Percentiles rank a stretch among this genome's conserved stretches.
These are phyloP conservation scores for Rachycentron canadum DNA, from an alignment of 2,797 vertebrate species.

Conservation along the genomic window DNA sequence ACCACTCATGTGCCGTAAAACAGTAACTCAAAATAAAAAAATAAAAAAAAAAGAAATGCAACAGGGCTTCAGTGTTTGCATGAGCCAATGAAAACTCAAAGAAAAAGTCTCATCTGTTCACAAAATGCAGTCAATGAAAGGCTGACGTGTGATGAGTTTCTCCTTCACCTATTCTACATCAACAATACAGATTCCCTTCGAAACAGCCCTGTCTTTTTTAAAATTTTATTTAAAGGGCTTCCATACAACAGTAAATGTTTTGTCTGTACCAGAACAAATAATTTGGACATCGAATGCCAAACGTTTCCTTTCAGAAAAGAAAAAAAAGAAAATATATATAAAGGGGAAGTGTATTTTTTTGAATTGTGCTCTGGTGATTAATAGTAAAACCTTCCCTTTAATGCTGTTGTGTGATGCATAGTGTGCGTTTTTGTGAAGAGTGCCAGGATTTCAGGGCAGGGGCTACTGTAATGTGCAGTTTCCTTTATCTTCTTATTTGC, in stretches of 20 bases:
- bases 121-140: conserved; percentile 15
- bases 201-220: not conserved
- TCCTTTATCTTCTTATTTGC: conserved; percentile 57
- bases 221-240: conserved; percentile 72
- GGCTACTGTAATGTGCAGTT: conserved; percentile 25
- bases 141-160: conserved; percentile 13
- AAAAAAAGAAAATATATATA: conserved; percentile 7
- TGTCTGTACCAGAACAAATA: conserved; percentile 38
- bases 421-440: conserved; percentile 43
- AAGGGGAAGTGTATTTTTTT: conserved; percentile 50
- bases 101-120: conserved; percentile 19
- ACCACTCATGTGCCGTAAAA: conserved; percentile 52
- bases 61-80: conserved; percentile 53
- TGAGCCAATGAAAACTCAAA: conserved; percentile 39
- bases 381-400: conserved; percentile 41
- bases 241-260: conserved; percentile 37
- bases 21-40: conserved; percentile 2
- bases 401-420: conserved; percentile 43
- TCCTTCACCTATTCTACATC: not conserved
- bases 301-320: conserved; percentile 14
- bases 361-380: conserved; percentile 47
- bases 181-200: conserved; percentile 19
- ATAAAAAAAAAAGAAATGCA: not conserved
- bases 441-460: conserved; percentile 41
- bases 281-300: conserved; percentile 49